phyloP scores from a whole-genome alignment of 2,888 invertebrate genomes.

The Tromatobia lineatoria region DNA sequence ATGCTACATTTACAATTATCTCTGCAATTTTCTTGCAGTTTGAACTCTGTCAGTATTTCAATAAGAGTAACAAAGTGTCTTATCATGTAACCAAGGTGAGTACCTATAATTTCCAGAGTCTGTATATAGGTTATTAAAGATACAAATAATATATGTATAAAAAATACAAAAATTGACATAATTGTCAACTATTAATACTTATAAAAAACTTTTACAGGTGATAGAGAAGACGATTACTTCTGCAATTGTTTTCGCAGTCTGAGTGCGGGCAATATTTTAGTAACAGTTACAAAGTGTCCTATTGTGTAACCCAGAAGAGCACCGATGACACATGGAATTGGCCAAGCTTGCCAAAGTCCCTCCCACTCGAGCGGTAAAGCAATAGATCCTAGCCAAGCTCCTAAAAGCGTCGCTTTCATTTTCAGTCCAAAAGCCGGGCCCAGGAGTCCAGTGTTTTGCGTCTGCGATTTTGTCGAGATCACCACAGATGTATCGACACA shows the following conservation, averaged over 20 bases:
- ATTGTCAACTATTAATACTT: no score
- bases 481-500: conserved; percentile 88
- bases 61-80: background rate
- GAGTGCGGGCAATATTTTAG: conserved; percentile 16
- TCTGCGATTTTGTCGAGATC: conserved; percentile 86
- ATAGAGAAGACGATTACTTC: background rate
- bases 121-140: no score
- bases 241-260: background rate
- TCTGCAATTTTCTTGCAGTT: background rate
- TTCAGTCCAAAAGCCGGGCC: conserved; percentile 87
- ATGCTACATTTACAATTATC: background rate
- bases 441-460: conserved; percentile 79
- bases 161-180: no score
- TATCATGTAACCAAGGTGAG: conserved; percentile 86
- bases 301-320: conserved; percentile 88
- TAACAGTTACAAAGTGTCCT: background rate
- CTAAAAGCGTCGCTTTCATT: conserved; percentile 89
- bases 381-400: conserved; percentile 94
- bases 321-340: conserved; percentile 91
- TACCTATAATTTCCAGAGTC: no score
- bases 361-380: conserved; percentile 97
- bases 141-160: no score
- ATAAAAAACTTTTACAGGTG: no score
- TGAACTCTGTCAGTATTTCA: conserved; percentile 13
- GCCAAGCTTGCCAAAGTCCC: conserved; percentile 94